A percentile compares a stretch with the other conserved stretches of the same genome.
Evolutionary conservation across 2,113 vertebrate genomes (phyloP).

Genomic region (Oreochromis tanganicae): DNA sequence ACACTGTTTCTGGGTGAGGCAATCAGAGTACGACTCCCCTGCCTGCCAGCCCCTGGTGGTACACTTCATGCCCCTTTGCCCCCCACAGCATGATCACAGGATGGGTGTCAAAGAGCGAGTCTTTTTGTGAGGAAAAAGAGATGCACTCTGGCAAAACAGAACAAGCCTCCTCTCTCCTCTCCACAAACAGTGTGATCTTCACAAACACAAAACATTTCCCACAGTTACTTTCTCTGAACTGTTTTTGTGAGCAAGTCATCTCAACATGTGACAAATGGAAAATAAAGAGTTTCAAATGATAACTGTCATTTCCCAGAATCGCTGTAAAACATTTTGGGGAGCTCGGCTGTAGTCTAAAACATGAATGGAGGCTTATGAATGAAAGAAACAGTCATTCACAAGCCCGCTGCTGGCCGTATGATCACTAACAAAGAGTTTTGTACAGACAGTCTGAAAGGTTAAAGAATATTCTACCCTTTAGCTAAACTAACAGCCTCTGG

Average conservation of each 20-base stretch:
- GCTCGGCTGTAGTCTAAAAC: not conserved
- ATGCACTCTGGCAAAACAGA: not conserved
- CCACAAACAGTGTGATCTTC: not conserved
- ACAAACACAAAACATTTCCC: not conserved
- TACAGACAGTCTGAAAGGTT: not conserved
- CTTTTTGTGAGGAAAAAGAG: not conserved
- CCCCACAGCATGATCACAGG: not conserved
- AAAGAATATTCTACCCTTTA: not conserved
- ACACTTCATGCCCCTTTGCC: not conserved
- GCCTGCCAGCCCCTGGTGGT: not conserved
- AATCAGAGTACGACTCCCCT: constrained; percentile 7
- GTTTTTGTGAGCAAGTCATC: not conserved
- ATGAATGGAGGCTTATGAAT: not conserved
- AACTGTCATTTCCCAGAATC: not conserved
- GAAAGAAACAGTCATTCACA: not conserved
- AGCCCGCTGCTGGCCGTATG: not conserved
- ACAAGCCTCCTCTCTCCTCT: not conserved
- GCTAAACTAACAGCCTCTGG: not conserved
- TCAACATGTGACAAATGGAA: not conserved
- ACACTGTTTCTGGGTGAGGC: not conserved
- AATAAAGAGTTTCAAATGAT: not conserved
- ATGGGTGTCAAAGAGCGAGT: not conserved
- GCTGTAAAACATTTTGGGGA: not conserved
- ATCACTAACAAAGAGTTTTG: not conserved
- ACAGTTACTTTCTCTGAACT: not conserved